Conservation (phyloP, 2,113 vertebrate genomes). For the Zosterops lateralis region DNA sequence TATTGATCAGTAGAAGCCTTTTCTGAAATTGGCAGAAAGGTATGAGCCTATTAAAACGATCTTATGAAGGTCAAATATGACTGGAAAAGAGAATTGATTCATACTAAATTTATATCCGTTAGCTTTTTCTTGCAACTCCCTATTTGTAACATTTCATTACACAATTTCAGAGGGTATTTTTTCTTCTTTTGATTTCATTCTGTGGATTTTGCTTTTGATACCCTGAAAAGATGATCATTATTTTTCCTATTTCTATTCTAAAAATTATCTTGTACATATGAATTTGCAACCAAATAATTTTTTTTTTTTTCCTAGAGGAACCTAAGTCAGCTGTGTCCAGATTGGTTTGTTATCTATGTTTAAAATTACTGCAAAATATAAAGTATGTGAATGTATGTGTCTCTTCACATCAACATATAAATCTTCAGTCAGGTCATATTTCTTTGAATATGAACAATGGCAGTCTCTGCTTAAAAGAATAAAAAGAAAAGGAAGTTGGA, state of each 20-base stretch:
- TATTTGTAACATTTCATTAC: conserved; percentile 24
- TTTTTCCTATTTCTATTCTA: not conserved
- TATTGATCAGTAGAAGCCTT: conserved; percentile 40
- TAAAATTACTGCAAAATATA: not conserved
- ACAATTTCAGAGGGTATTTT: not conserved
- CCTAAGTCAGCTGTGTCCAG: not conserved
- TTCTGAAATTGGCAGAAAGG: conserved; percentile 26
- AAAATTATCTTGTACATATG: not conserved
- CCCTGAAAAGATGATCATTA: not conserved
- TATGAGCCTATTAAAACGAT: conserved; percentile 11
- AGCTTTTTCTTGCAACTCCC: conserved; percentile 1
- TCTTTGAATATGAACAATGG: not conserved
- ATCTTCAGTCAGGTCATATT: not conserved
- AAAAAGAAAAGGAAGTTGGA: not conserved
- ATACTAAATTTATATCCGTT: not conserved
- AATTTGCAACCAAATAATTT: not conserved
- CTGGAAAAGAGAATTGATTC: conserved; percentile 44
- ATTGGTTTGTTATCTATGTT: not conserved
- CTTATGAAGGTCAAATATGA: conserved; percentile 46
- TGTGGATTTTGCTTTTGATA: not conserved
- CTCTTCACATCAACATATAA: not conserved
- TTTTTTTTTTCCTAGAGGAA: not conserved
- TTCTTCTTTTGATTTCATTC: not conserved
- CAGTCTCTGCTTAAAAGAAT: not conserved
- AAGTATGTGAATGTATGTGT: not conserved